A percentile compares a stretch with the other conserved stretches of the same genome.
These are phyloP conservation scores for Malurus leucopterus DNA, from an alignment of 2,797 vertebrate genomes.

Conservation along the genomic window DNA sequence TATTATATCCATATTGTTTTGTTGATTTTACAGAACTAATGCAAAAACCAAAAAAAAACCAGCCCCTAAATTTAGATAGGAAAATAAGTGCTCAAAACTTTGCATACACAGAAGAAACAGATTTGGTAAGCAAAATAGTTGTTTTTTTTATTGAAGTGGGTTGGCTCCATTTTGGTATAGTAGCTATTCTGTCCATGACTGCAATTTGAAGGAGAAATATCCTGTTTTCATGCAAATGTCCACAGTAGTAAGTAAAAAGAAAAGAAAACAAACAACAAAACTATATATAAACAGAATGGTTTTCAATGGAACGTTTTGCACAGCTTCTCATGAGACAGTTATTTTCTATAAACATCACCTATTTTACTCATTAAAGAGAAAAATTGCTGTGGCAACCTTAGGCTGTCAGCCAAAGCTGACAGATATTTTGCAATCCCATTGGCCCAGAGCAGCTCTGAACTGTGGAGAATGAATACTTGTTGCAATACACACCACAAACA, in stretches of 20 bases:
- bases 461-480: neutral
- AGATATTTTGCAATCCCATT: constrained; percentile 47
- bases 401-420: constrained; percentile 32
- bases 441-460: constrained; percentile 3
- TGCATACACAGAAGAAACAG: constrained; percentile 32
- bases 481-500: constrained; percentile 2
- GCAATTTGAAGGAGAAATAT: constrained; percentile 57
- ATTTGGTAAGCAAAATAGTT: constrained; percentile 38
- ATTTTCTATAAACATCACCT: constrained; percentile 54
- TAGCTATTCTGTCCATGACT: constrained; percentile 37
- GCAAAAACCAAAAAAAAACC: neutral
- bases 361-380: constrained; percentile 59
- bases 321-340: constrained; percentile 33
- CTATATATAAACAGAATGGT: constrained; percentile 60
- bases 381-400: constrained; percentile 32
- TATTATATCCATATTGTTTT: neutral
- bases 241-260: constrained; percentile 47
- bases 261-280: constrained; percentile 61
- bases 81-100: constrained; percentile 33
- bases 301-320: constrained; percentile 51
- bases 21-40: neutral
- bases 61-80: constrained; percentile 16
- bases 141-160: constrained; percentile 29
- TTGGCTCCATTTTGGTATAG: constrained; percentile 32
- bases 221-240: constrained; percentile 63